phyloP scores from a whole-genome alignment of 2,888 invertebrate species.

The Ommatoiulus sabulosus region DNA sequence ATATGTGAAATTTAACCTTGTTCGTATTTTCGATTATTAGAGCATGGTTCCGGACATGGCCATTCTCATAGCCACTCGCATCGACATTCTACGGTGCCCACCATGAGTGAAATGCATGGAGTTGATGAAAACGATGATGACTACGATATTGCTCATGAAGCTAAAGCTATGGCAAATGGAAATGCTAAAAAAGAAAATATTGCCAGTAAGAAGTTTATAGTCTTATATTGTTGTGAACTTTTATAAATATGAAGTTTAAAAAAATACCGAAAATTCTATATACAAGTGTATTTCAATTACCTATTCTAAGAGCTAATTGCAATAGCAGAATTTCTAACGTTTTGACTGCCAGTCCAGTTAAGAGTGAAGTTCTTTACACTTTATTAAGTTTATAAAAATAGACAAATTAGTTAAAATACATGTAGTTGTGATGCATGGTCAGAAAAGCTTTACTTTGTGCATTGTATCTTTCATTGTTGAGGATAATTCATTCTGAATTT shows the following conservation, averaged over 20 bases:
- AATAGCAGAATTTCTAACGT: too few relatives aligned
- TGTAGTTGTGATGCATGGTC: too few relatives aligned
- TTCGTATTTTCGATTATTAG: background rate
- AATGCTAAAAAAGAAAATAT: conserved; percentile 42
- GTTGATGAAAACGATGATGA: conserved; percentile 59
- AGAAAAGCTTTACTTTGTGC: too few relatives aligned
- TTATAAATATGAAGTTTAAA: too few relatives aligned
- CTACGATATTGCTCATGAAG: conserved; percentile 37
- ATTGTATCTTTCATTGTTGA: too few relatives aligned
- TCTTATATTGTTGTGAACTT: background rate
- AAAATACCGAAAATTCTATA: too few relatives aligned
- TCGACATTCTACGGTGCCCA: conserved; percentile 61
- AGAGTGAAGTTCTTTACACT: too few relatives aligned
- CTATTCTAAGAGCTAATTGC: too few relatives aligned
- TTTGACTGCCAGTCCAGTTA: too few relatives aligned
- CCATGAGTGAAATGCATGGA: conserved; percentile 54
- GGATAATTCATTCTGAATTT: background rate
- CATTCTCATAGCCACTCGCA: conserved; percentile 72
- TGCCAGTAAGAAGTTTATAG: conserved; percentile 22
- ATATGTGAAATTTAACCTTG: background rate
- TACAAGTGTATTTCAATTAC: too few relatives aligned
- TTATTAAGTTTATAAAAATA: too few relatives aligned
- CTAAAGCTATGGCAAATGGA: conserved; percentile 48
- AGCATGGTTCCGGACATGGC: conserved; percentile 54
- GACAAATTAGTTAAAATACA: too few relatives aligned